Evolutionary conservation across 1,140 invertebrate species (phyloP), one percentile per base, ranked within the genome.

Genomic region (Atta texana): DNA sequence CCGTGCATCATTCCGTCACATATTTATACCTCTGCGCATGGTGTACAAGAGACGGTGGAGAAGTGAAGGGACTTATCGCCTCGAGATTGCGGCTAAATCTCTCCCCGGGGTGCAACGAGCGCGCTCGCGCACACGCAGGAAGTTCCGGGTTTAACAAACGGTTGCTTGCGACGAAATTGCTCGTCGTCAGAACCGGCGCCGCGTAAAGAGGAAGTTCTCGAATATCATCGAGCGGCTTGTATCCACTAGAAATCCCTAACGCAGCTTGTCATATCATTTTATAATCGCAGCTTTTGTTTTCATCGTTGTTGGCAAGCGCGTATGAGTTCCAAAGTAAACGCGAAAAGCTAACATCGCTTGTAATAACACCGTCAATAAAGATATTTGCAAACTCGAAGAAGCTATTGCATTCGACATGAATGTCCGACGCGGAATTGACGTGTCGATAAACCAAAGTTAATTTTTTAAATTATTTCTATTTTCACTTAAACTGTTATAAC

Each of bases 241-340:
- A 57, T 34, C 74, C n/a, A 53, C 76, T 75, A 57, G 59, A n/a
- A 49, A 75, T 59, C 21, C 61, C 34, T 63, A 18, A 14, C 34
- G 61, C 64, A 18, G 44, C 49, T 80, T 72, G 24, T 53, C 72
- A 76, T 86, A 87, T 80, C 86, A 64, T 87, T 90, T 86, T 80
- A 86, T 90, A 90, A 89, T 90, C 88, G 88, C 61, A 39, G 57
- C 88, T 72, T 87, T 90, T 89, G 74, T 90, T 84, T 89, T 57
- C 53, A 10, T 57, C 66, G 61, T 59, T 51, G 69, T 63, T 51
- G 61, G 28, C 18, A 28, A 59, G 53, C 44, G 51, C 31, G 18
- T 63, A 21, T 53, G 16, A 63, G n/a, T 21, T 39, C 28, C 12
- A 55, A 63, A 57, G 69, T 57, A 71, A 68, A 53, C 10, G 14